phyloP scores from a whole-genome alignment of 2,113 vertebrate genomes.

The Balaeniceps rex region DNA sequence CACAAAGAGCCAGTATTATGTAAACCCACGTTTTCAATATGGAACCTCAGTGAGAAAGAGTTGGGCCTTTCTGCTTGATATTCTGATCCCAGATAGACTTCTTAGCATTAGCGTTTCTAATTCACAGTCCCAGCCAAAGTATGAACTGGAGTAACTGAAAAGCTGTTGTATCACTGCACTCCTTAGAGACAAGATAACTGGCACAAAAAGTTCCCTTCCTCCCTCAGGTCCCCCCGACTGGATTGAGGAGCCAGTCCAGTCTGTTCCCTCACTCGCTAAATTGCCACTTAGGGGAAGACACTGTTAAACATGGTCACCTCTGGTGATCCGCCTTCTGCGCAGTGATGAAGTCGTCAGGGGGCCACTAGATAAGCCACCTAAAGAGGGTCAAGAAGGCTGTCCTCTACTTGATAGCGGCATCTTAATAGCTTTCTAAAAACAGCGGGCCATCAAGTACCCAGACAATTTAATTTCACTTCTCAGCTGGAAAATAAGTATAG shows the following conservation, averaged over 20 bases:
- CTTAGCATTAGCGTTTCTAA: not conserved
- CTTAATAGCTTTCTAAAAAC: conserved; percentile 66
- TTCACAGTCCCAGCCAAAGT: not conserved
- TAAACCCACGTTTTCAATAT: not conserved
- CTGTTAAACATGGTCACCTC: not conserved
- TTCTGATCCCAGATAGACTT: not conserved
- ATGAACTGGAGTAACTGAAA: not conserved
- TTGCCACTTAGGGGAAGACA: conserved; percentile 21
- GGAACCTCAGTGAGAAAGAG: not conserved
- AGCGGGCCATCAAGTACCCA: conserved; percentile 49
- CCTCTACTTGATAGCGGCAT: conserved; percentile 8
- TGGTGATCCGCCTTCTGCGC: not conserved
- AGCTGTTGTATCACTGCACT: not conserved
- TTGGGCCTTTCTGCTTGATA: not conserved
- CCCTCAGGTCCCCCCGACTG: rapidly evolving
- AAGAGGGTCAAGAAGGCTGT: conserved; percentile 61
- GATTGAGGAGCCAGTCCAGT: not conserved
- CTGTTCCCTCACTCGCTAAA: not conserved
- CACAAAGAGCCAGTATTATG: not conserved
- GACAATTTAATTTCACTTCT: conserved; percentile 67
- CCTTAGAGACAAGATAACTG: not conserved
- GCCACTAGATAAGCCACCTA: conserved; percentile 43
- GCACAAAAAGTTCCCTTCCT: not conserved
- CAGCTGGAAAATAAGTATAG: conserved; percentile 61
- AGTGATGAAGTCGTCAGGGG: not conserved